These are phyloP conservation scores for Agelaius phoeniceus DNA, from an alignment of 2,113 vertebrate species.

Conservation along the genomic window DNA sequence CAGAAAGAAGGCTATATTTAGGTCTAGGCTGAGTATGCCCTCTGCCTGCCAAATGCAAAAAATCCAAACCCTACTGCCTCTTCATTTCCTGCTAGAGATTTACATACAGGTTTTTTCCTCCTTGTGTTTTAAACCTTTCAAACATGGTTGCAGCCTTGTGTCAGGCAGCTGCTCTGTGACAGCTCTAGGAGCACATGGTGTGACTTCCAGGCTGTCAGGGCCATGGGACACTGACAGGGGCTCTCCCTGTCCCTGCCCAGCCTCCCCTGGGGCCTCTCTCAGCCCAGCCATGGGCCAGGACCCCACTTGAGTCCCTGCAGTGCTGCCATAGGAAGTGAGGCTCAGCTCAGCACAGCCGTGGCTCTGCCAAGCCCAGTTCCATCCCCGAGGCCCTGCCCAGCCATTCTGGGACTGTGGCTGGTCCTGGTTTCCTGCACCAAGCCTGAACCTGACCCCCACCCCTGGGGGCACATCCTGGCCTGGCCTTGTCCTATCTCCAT, in stretches of 20 bases:
- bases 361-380: neutral
- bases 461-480: neutral
- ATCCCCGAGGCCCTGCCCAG: neutral
- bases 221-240: rapidly evolving
- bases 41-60: constrained; percentile 49
- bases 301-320: neutral
- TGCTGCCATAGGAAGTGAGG: neutral
- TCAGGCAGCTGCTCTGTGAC: neutral
- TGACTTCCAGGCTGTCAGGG: neutral
- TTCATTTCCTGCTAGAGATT: neutral
- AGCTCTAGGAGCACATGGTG: neutral
- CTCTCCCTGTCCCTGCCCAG: neutral
- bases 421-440: neutral
- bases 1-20: constrained; percentile 29
- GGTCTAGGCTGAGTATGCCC: constrained; percentile 25
- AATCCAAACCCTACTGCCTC: neutral
- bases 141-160: neutral
- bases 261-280: neutral
- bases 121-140: neutral
- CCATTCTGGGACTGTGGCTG: neutral
- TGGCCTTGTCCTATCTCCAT: neutral
- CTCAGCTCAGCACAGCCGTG: neutral
- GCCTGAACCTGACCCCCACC: neutral
- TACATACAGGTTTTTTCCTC: neutral
- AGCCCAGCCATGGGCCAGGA: neutral